phyloP scores from a whole-genome alignment of 2,113 vertebrate species.

The Phaetusa simplex region DNA sequence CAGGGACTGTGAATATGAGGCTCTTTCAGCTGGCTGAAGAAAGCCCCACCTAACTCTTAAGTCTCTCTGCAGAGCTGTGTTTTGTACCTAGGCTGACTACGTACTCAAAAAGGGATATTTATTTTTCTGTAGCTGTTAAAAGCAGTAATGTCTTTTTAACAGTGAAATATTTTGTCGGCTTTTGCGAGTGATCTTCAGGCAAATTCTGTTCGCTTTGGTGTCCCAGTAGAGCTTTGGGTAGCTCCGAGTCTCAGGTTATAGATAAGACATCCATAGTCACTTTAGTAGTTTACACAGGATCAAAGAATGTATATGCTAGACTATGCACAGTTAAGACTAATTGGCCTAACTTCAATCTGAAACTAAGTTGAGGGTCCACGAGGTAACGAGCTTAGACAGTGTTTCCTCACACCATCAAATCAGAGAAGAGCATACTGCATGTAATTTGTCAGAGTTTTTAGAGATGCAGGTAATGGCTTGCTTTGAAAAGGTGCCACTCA shows the following conservation, averaged over 20 bases:
- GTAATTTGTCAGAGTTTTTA: neutral
- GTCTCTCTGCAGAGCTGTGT: neutral
- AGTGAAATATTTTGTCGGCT: neutral
- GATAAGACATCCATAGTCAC: neutral
- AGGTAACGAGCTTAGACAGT: neutral
- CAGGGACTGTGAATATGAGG: neutral
- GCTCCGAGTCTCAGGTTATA: neutral
- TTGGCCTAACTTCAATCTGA: neutral
- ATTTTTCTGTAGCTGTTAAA: neutral
- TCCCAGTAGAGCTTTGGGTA: neutral
- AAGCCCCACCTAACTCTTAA: neutral
- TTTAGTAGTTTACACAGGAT: fast-evolving
- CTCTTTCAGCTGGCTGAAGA: neutral
- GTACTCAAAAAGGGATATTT: neutral
- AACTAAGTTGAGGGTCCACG: neutral
- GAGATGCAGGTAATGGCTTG: neutral
- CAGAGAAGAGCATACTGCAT: neutral
- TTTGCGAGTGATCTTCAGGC: neutral
- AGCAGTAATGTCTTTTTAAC: neutral
- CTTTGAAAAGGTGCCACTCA: neutral
- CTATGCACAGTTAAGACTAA: neutral
- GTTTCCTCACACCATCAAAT: neutral
- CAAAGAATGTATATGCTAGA: neutral
- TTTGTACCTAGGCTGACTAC: neutral
- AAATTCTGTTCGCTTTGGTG: neutral